Evolutionary conservation across 2,113 vertebrate species (phyloP), one percentile per base, ranked within the genome.

Genomic region (Perccottus glenii): DNA sequence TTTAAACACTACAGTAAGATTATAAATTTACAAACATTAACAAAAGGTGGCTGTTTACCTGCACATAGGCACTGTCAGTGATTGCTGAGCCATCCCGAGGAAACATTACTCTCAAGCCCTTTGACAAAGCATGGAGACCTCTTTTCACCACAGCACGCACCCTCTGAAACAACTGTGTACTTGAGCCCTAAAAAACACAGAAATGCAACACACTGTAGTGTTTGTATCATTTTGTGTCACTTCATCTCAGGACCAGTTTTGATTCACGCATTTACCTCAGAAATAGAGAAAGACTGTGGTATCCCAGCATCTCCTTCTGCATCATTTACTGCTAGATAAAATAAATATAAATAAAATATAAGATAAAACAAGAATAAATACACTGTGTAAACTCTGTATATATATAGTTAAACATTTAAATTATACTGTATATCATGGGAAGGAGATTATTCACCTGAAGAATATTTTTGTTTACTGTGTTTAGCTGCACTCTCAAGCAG

Each of bases 401-500:
- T 8, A 40, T 4, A 8, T 32, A 32, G 19, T 5, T 9, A 9
- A 19, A 4, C 1, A 7, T 32, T 51, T 9, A 19, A 4, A 15
- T 1, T 49, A 27, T 27, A 27, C 9, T 16, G 5, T 3, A 15
- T 19, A 27, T 51, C 19, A 27, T 27, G 19, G 19, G 19, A 27
- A 27, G 19, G 19, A 27, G 9, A 43, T 33, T 27, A 8, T 63
- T 61, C 42, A 87, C 77, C 72, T 61, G 40, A 10, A 42, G 4
- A 4, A 8, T 67, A 27, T 5, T 47, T 42, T 45, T 69, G 33
- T 58, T n/a, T 4, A 27, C 52, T 33, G 51, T 43, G 59, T 60
- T 91, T 92, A 70, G 92, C 93, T 64, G 85, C 60, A 3, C 50
- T 90, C 83, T 98, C 96, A 62, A 98, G 64, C 74, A 93, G 81